Evolutionary conservation across 2,888 invertebrate species (phyloP).

Genomic region (Rhaphigaster nebulosa): DNA sequence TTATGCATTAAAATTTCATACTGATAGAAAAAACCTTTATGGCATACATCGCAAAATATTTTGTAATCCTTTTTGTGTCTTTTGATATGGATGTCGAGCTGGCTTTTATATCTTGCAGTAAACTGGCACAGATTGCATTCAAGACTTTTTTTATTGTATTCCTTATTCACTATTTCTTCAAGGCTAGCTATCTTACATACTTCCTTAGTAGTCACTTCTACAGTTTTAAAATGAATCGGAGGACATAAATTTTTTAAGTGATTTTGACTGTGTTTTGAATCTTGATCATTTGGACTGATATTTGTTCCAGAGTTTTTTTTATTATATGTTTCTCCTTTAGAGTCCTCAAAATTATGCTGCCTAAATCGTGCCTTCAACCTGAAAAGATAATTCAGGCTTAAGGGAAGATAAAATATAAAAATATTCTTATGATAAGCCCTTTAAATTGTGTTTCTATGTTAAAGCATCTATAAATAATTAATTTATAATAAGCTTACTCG

Average conservation of each 20-base stretch:
- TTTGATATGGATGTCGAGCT: constrained; percentile 69
- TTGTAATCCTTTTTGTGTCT: constrained; percentile 73
- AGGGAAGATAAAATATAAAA: constrained; percentile 36
- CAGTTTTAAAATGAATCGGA: too few species aligned
- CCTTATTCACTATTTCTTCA: background rate
- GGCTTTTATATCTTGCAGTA: constrained; percentile 52
- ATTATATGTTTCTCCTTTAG: background rate
- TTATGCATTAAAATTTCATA: constrained; percentile 73
- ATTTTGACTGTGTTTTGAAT: background rate
- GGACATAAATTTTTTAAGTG: background rate
- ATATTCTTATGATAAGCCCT: background rate
- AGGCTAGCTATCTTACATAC: background rate
- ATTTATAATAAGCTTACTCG: background rate
- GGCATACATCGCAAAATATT: constrained; percentile 68
- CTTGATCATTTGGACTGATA: background rate
- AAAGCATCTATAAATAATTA: background rate
- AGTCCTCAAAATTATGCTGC: background rate
- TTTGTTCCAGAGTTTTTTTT: background rate
- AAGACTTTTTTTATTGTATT: background rate
- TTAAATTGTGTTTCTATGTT: background rate
- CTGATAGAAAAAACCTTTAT: constrained; percentile 68
- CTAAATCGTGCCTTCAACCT: constrained; percentile 6
- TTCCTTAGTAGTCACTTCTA: background rate
- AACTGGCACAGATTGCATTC: constrained; percentile 43
- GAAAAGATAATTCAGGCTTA: constrained; percentile 49